Evolutionary conservation across 2,888 invertebrate genomes (phyloP).

Genomic region (Andrena camellia): DNA sequence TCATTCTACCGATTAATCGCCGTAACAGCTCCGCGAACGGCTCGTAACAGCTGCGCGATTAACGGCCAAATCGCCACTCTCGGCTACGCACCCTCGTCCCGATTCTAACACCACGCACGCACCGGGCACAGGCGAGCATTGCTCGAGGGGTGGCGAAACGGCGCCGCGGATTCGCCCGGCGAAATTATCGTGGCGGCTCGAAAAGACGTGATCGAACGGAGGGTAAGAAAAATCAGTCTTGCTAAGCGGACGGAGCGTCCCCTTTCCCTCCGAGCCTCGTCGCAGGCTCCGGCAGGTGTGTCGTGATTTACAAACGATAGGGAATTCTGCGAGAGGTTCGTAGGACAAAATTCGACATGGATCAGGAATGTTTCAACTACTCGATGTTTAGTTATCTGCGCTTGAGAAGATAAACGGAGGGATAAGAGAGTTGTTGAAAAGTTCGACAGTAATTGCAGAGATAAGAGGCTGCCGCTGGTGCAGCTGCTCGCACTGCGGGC

Average conservation of each 20-base stretch:
- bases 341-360: no score
- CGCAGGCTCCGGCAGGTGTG: no score
- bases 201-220: conserved; percentile 31
- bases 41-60: conserved; percentile 28
- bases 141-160: conserved; percentile 21
- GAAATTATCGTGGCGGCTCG: conserved; percentile 34
- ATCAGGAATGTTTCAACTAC: no score
- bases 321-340: no score
- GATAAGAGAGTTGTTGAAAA: no score
- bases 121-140: conserved; percentile 60
- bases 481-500: background rate
- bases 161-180: conserved; percentile 26
- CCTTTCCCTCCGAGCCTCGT: conserved; percentile 8
- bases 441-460: background rate
- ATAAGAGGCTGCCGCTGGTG: background rate
- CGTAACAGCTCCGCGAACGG: conserved; percentile 44
- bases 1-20: conserved; percentile 18
- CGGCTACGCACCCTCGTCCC: conserved; percentile 46
- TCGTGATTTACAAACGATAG: no score
- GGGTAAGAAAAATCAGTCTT: conserved; percentile 58
- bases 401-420: no score
- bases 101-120: conserved; percentile 60
- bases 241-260: conserved; percentile 21
- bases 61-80: conserved; percentile 42
- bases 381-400: no score